A percentile compares a stretch with the other conserved stretches of the same genome.
phyloP scores from a whole-genome alignment of 2,797 vertebrate species.

The Todus mexicanus region DNA sequence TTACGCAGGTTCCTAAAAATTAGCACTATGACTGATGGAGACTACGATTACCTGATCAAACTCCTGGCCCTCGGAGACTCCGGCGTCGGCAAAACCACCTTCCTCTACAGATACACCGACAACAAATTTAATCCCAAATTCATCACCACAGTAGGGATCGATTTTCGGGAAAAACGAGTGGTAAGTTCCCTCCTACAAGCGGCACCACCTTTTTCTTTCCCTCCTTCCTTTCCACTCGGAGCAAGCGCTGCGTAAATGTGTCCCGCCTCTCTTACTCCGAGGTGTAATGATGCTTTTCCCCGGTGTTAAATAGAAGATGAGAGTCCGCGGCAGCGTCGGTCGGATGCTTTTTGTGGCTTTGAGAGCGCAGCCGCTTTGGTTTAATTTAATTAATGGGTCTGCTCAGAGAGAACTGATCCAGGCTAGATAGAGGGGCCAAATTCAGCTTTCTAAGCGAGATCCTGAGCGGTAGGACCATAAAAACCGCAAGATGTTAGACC shows the following conservation, averaged over 20 bases:
- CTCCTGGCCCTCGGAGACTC: conserved; percentile 91
- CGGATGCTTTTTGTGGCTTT: neutral
- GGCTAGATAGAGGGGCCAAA: neutral
- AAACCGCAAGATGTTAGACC: neutral
- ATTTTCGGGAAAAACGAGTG: conserved; percentile 97
- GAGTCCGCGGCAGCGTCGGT: too few species aligned
- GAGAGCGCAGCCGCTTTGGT: neutral
- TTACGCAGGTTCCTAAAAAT: conserved; percentile 71
- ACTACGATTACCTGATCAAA: conserved; percentile 93
- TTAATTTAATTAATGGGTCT: neutral
- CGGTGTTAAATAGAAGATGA: neutral
- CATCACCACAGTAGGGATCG: conserved; percentile 95
- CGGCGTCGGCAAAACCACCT: conserved; percentile 90
- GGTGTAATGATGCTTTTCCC: neutral
- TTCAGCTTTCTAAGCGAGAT: neutral
- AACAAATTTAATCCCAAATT: conserved; percentile 98
- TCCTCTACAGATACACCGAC: conserved; percentile 89
- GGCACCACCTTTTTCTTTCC: neutral
- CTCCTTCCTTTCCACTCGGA: neutral
- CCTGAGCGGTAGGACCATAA: neutral
- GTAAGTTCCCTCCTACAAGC: conserved; percentile 66
- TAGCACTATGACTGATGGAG: conserved; percentile 92
- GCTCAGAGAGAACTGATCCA: neutral
- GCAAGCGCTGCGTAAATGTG: neutral
- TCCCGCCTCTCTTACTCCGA: neutral